Conservation (phyloP, 2,113 vertebrate genomes). For the Ctenomys sociabilis region DNA sequence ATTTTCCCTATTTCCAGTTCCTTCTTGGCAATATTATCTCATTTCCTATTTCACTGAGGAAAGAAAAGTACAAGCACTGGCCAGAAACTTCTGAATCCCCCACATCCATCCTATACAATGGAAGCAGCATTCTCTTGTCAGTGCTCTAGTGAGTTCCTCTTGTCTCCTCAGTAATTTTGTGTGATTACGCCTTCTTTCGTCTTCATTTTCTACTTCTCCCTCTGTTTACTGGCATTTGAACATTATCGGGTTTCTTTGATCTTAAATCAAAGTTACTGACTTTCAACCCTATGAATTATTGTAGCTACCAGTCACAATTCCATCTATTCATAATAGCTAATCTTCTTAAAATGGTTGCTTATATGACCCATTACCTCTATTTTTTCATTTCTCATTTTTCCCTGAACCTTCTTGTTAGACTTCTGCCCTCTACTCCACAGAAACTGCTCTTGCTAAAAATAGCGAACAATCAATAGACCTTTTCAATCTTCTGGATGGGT, state of each 20-base stretch:
- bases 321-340: background rate
- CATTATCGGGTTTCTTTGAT: background rate
- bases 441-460: slow-evolving; percentile 8
- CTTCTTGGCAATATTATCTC: background rate
- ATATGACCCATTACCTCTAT: background rate
- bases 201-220: background rate
- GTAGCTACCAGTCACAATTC: background rate
- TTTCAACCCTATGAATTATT: background rate
- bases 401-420: background rate
- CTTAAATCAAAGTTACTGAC: slow-evolving; percentile 10
- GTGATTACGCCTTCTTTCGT: background rate
- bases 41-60: background rate
- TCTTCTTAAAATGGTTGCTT: background rate
- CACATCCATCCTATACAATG: background rate
- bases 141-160: background rate
- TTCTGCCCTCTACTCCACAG: background rate
- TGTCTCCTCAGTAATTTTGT: background rate
- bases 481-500: background rate
- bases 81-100: background rate
- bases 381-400: slow-evolving; percentile 30
- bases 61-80: background rate
- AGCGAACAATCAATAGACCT: background rate
- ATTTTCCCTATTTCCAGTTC: background rate
- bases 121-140: background rate
- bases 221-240: slow-evolving; percentile 13